Evolutionary conservation across 2,113 vertebrate species (phyloP).

Genomic region (Pituophis catenifer): DNA sequence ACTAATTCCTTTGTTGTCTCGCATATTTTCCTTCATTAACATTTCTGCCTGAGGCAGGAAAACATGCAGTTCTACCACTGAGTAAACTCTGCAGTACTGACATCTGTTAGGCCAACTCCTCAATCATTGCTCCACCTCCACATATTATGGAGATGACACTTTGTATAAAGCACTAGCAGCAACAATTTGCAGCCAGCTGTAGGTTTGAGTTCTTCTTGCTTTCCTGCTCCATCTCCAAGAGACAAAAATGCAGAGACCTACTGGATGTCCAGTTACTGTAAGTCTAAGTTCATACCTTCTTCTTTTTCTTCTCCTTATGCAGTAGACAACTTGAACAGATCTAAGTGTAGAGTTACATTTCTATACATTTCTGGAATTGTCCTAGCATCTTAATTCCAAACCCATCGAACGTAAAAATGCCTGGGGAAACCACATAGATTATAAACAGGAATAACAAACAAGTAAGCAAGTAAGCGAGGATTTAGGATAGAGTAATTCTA

Average conservation of each 20-base stretch:
- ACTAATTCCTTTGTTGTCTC: slow-evolving; percentile 56
- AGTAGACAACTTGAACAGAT: not conserved
- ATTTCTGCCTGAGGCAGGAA: slow-evolving; percentile 60
- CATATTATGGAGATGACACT: slow-evolving; percentile 54
- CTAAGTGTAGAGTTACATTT: not conserved
- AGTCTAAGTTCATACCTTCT: slow-evolving; percentile 36
- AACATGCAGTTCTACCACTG: slow-evolving; percentile 44
- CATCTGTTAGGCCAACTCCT: slow-evolving; percentile 58
- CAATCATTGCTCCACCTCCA: slow-evolving; percentile 63
- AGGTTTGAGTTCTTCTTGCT: slow-evolving; percentile 37
- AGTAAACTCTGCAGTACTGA: slow-evolving; percentile 62
- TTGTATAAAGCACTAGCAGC: slow-evolving; percentile 47
- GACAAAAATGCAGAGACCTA: slow-evolving; percentile 38
- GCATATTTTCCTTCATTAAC: slow-evolving; percentile 63
- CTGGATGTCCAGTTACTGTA: slow-evolving; percentile 63
- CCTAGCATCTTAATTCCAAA: not conserved
- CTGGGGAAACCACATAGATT: not conserved
- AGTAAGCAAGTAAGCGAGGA: not conserved
- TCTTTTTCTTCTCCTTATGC: not conserved
- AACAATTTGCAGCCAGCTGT: slow-evolving; percentile 24
- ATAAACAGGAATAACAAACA: not conserved
- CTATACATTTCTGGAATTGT: not conserved
- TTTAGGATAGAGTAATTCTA: not conserved
- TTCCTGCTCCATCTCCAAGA: slow-evolving; percentile 38
- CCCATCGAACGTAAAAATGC: not conserved